These are phyloP conservation scores for Zalophus californianus DNA, from an alignment of 2,797 vertebrate species.

Conservation along the genomic window DNA sequence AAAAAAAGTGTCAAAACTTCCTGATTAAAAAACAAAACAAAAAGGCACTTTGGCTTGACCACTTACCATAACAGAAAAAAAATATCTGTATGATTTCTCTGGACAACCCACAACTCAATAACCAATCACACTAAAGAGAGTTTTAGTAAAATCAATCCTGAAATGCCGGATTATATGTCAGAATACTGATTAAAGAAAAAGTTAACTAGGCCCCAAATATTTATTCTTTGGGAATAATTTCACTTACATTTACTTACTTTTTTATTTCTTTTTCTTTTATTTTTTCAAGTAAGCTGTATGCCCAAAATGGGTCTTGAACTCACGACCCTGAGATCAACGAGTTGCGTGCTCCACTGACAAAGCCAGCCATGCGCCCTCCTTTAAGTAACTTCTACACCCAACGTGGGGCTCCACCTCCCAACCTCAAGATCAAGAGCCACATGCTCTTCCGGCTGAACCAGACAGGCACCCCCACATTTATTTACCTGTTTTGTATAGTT, in stretches of 20 bases:
- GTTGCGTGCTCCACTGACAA: neutral
- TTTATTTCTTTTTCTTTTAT: neutral
- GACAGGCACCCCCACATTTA: neutral
- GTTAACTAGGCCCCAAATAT: neutral
- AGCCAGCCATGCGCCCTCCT: neutral
- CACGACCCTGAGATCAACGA: neutral
- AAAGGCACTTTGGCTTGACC: neutral
- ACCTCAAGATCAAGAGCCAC: neutral
- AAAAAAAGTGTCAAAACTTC: constrained; percentile 43
- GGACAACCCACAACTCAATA: neutral
- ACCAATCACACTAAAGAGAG: neutral
- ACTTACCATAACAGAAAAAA: neutral
- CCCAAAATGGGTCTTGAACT: neutral
- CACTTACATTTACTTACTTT: neutral
- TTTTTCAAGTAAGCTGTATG: neutral
- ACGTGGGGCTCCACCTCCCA: neutral
- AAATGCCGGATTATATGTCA: constrained; percentile 27
- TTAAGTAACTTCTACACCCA: neutral
- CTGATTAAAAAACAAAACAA: constrained; percentile 10
- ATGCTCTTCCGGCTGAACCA: neutral
- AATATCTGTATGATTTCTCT: neutral
- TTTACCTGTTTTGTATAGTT: constrained; percentile 59
- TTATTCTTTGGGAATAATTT: neutral
- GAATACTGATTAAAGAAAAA: neutral
- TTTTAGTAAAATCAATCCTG: neutral